Conservation (phyloP, 2,888 invertebrate genomes). For the Odontomyia ornata region DNA sequence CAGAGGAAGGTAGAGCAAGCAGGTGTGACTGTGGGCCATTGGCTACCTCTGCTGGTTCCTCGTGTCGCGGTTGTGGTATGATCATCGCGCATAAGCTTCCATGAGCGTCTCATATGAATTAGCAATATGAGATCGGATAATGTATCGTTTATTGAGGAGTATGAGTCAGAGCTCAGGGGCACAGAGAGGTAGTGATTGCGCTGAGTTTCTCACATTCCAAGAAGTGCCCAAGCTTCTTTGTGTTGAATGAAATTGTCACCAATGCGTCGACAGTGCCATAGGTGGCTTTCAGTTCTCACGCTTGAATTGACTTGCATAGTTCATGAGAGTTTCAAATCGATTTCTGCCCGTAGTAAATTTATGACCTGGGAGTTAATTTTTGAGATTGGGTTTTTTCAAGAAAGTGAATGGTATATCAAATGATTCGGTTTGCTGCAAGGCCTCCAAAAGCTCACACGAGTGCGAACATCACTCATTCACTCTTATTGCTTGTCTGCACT, state of each 20-base stretch:
- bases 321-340: neutral
- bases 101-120: conserved; percentile 8
- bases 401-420: neutral
- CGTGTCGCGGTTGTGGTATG: neutral
- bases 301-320: conserved; percentile 1
- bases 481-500: no score
- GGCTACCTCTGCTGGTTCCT: neutral
- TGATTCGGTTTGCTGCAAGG: no score
- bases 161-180: neutral
- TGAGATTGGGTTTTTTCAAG: neutral
- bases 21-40: neutral
- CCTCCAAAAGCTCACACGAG: no score
- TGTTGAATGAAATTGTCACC: conserved; percentile 3
- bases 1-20: neutral
- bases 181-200: neutral
- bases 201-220: conserved; percentile 1
- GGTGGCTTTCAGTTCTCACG: conserved; percentile 2
- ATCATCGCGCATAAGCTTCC: neutral
- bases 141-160: neutral
- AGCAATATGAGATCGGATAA: neutral
- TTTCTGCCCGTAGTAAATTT: conserved; percentile 1
- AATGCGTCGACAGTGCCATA: neutral
- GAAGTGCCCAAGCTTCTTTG: neutral
- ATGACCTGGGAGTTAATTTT: neutral
- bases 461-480: no score